Base-by-base conservation (phyloP, 2,113 vertebrate species). In the Larimichthys polyactis region DNA sequence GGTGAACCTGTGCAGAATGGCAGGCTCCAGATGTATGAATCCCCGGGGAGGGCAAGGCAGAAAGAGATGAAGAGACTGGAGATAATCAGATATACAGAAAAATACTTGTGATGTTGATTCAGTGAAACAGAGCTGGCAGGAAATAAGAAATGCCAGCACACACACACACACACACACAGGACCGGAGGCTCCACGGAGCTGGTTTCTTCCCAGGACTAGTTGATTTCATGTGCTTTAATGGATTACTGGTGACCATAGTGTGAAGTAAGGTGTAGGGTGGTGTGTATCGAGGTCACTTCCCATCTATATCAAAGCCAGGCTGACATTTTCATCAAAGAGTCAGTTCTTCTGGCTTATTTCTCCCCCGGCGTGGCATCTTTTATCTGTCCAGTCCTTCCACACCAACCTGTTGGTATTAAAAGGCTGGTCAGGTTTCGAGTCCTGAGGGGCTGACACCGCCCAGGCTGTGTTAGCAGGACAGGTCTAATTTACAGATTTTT, bases 251-350 rank as follows among this genome's bases (percentile, higher is more conserved):
- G 44, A 9, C 27, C 22, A n/a, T 55, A 67, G 22, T 55, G 60
- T 32, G 15, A 66, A 54, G 67, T 44, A 58, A 65, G 49, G 57
- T 20, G 43, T 22, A 40, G 54, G 49, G 69, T 48, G 44, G 22
- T 43, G 46, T 54, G 54, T 40, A 60, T 55, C 36, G 9, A 51
- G 77, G 77, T 75, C 59, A 75, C 69, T 66, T 49, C 58, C n/a
- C 49, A 52, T 86, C 59, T 68, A 68, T 69, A 74, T 85, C 75
- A 89, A 78, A 77, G 78, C 68, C 40, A 9, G 32, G 32, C 58
- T 73, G 80, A 79, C 71, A 54, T 83, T 65, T 75, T 78, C 66
- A 79, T 82, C 71, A 81, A 78, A 81, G 52, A 70, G 7, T 44
- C 76, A 12, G 3, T 71, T 75, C 54, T 67, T 51, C 43, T 54